Evolutionary conservation across 2,888 invertebrate species (phyloP), one percentile per base, ranked within the genome.

Genomic region (Troilus luridus): DNA sequence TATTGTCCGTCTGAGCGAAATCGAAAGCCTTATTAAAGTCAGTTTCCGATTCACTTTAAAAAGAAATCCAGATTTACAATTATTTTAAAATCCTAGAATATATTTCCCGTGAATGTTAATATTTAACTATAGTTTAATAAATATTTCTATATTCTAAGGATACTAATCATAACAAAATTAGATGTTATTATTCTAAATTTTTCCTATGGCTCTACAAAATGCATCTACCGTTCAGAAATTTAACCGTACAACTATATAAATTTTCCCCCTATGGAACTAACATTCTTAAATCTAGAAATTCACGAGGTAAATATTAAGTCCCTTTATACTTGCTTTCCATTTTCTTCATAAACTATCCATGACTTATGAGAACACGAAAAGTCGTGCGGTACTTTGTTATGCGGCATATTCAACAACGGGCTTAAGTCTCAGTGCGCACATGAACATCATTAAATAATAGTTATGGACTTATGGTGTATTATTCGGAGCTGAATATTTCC

Each of bases 291-390:
- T n/a, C 12, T 85, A 10, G n/a, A 85, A 85, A 56, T 56, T 56
- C 85, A 85, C 56, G 85, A 56, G 56, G 85, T 12, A n/a, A 56
- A n/a, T 85, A 2, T n/a, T 56, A n/a, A 21, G n/a, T 10, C 11
- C 41, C 85, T 85, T 85, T 11, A 85, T 85, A 56, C 85, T 56
- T 6, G 85, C 56, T 54, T 85, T 21, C 85, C 56, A 58, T 85
- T 85, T 85, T 21, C n/a, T 85, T 85, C 85, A 85, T 85, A 85
- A 85, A 85, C 56, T 56, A n/a, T 54, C 85, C 56, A 85, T 85
- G 85, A 85, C 85, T 85, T 85, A 85, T n/a, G 19, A 21, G n/a
- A 54, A 85, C 85, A 85, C 85, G 85, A 85, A 54, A 56, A 85
- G 54, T 85, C 85, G 85, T 85, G 85, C 85, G n/a, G 72, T n/a